Evolutionary conservation across 2,888 invertebrate genomes (phyloP).

Genomic region (Argyresthia goedartella): DNA sequence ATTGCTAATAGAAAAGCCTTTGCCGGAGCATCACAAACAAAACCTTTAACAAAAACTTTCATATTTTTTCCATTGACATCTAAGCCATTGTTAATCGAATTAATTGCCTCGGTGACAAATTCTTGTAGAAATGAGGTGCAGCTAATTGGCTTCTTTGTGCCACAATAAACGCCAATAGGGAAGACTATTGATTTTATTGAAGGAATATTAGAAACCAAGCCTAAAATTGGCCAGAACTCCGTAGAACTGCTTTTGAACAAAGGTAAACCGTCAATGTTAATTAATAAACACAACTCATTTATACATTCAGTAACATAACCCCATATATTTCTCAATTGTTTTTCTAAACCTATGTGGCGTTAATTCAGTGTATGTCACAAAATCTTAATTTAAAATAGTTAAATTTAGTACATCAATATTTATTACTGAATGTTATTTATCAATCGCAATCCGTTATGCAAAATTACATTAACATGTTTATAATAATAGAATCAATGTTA

Average conservation of each 20-base stretch:
- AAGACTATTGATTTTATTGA: constrained; percentile 7
- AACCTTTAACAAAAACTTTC: constrained; percentile 3
- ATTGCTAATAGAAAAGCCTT: constrained; percentile 9
- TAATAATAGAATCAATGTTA: no score
- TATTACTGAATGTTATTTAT: no score
- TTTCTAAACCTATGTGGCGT: background rate
- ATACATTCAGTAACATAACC: constrained; percentile 2
- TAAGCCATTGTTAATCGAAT: constrained; percentile 5
- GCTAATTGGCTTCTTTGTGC: constrained; percentile 6
- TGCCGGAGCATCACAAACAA: constrained; percentile 15
- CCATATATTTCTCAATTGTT: background rate
- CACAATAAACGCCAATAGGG: constrained; percentile 10
- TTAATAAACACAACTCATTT: background rate
- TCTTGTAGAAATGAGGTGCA: constrained; percentile 3
- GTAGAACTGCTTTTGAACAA: constrained; percentile 4
- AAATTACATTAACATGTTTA: no score
- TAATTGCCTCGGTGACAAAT: constrained; percentile 3
- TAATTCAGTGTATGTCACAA: no score
- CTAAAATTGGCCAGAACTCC: constrained; percentile 7
- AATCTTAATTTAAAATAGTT: no score
- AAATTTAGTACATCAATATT: no score
- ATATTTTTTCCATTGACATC: background rate
- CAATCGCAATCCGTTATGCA: no score
- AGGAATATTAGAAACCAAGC: constrained; percentile 6
- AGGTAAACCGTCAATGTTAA: constrained; percentile 3